Conservation (phyloP, 2,797 vertebrate genomes). For the Heteromormyrus szaboi region DNA sequence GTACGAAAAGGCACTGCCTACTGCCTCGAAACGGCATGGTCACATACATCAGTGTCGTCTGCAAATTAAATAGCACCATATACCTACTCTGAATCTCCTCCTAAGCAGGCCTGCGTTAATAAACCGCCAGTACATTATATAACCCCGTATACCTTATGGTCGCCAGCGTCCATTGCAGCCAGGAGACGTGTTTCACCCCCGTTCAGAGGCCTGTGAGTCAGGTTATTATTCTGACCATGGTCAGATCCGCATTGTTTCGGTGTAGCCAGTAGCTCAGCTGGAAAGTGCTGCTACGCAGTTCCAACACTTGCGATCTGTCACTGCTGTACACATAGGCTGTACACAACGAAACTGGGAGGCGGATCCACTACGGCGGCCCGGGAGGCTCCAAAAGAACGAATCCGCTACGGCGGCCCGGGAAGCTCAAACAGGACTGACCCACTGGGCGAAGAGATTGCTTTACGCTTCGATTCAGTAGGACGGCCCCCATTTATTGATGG, state of each 20-base stretch:
- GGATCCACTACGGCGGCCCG: constrained; percentile 29
- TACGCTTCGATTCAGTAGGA: neutral
- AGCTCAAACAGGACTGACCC: constrained; percentile 27
- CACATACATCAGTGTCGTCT: neutral
- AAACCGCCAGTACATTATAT: neutral
- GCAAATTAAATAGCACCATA: neutral
- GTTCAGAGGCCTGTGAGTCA: constrained; percentile 50
- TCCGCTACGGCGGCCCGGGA: neutral
- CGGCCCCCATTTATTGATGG: neutral
- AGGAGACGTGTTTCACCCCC: constrained; percentile 42
- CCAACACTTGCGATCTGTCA: neutral
- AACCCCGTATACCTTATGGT: constrained; percentile 56
- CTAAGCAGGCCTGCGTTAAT: neutral
- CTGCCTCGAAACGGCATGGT: neutral
- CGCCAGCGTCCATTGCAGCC: constrained; percentile 62
- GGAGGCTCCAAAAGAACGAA: constrained; percentile 23
- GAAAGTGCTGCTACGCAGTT: neutral
- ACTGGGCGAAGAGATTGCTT: neutral
- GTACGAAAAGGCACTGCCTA: neutral
- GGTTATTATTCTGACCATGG: constrained; percentile 42
- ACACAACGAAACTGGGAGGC: constrained; percentile 11
- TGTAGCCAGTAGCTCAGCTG: constrained; percentile 9
- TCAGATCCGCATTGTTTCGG: constrained; percentile 43
- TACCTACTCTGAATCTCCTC: neutral
- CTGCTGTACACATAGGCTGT: neutral